These are phyloP conservation scores for Kryptopterus vitreolus DNA, from an alignment of 2,797 vertebrate genomes.

Conservation along the genomic window DNA sequence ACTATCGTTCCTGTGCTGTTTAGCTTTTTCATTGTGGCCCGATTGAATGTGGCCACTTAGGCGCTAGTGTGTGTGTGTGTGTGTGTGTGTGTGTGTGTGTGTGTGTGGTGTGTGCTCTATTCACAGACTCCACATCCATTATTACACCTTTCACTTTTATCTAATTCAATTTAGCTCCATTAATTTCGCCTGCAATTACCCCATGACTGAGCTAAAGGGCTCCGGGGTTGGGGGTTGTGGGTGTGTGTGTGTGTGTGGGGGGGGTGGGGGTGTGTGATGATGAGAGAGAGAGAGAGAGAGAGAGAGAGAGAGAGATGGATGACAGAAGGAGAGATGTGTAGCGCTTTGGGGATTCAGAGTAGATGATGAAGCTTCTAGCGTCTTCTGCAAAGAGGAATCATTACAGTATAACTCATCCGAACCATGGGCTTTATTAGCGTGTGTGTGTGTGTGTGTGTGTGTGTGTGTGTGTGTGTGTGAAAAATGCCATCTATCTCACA, in stretches of 20 bases:
- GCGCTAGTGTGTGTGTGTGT: too few species aligned
- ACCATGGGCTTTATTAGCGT: background rate
- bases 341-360: background rate
- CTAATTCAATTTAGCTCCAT: conserved; percentile 35
- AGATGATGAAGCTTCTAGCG: conserved; percentile 37
- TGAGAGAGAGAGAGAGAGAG: background rate
- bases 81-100: too few species aligned
- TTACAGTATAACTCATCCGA: conserved; percentile 32
- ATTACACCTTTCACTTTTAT: conserved; percentile 34
- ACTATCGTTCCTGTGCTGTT: conserved; percentile 1
- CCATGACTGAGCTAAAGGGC: conserved; percentile 1
- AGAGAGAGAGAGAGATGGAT: conserved; percentile 54
- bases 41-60: conserved; percentile 46
- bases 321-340: background rate
- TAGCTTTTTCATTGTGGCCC: conserved; percentile 23
- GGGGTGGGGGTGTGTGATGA: background rate
- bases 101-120: conserved; percentile 30
- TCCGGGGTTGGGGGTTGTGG: too few species aligned
- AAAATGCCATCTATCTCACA: too few species aligned
- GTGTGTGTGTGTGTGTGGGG: background rate
- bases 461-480: background rate
- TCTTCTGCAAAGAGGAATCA: conserved; percentile 33
- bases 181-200: conserved; percentile 26
- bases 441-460: background rate
- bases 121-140: conserved; percentile 17